Conservation (phyloP, 2,888 invertebrate species). For the Tenthredo scrophulariae region DNA sequence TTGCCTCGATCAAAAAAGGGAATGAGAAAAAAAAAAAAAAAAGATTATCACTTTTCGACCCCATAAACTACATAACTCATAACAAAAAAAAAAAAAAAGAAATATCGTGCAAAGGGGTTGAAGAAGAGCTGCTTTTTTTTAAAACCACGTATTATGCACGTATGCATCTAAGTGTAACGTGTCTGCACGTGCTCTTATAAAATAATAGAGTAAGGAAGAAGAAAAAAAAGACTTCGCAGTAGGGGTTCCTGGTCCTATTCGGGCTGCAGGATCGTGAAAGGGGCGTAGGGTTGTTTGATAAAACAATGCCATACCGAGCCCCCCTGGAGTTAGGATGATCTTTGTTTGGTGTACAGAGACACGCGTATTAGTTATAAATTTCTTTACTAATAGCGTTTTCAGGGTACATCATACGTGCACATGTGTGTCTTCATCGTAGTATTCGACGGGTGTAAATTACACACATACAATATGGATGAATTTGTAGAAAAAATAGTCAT, state of each 20-base stretch:
- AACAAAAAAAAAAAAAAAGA: neutral
- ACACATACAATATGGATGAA: neutral
- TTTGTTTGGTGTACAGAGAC: slow-evolving; percentile 6
- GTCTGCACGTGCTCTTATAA: slow-evolving; percentile 1
- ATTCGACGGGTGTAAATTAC: neutral
- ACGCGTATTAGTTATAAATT: slow-evolving; percentile 32
- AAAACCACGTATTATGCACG: neutral
- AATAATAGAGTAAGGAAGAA: slow-evolving; percentile 3
- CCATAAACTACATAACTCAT: neutral
- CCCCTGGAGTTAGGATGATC: slow-evolving; percentile 18
- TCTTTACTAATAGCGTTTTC: neutral
- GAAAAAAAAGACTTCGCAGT: neutral
- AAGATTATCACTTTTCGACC: neutral
- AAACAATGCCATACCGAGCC: neutral
- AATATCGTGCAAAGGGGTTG: neutral
- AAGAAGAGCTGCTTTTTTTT: neutral
- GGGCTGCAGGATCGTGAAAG: neutral
- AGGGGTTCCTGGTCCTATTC: neutral
- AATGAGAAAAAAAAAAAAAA: neutral
- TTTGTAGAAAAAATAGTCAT: neutral
- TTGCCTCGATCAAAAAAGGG: neutral
- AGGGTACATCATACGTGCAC: neutral
- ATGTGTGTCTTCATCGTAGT: neutral
- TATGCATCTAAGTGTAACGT: neutral
- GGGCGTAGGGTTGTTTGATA: neutral